Conservation (phyloP, 2,888 invertebrate species). For the Rhaphigaster nebulosa region DNA sequence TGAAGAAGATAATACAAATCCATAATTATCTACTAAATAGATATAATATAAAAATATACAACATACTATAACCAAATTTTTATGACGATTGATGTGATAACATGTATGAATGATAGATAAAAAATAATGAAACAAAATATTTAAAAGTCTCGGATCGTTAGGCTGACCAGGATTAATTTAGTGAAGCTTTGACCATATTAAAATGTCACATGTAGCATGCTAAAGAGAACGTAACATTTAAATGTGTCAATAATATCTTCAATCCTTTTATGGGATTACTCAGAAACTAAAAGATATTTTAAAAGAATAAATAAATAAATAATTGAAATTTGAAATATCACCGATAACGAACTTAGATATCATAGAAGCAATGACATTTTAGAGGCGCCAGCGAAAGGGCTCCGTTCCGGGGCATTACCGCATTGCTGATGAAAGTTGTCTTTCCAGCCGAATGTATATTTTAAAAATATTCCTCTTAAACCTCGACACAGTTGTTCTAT, state of each 20-base stretch:
- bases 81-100: too few species aligned
- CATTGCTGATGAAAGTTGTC: conserved; percentile 35
- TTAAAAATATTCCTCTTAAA: not conserved
- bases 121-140: too few species aligned
- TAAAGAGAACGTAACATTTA: not conserved
- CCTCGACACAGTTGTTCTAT: not conserved
- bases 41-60: too few species aligned
- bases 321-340: not conserved
- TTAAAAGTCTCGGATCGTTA: not conserved
- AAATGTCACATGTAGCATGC: not conserved
- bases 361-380: not conserved
- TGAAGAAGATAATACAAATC: too few species aligned
- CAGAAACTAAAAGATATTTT: not conserved
- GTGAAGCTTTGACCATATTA: not conserved
- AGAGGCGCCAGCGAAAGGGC: not conserved
- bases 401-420: conserved; percentile 23
- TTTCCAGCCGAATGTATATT: not conserved
- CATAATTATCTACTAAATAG: too few species aligned
- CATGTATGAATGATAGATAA: too few species aligned
- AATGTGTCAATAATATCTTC: not conserved
- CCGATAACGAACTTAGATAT: not conserved
- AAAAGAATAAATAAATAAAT: not conserved
- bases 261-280: not conserved
- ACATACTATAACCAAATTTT: too few species aligned
- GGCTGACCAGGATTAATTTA: not conserved